Conservation (phyloP, 2,888 invertebrate genomes). For the Deladenus siricidicola region DNA sequence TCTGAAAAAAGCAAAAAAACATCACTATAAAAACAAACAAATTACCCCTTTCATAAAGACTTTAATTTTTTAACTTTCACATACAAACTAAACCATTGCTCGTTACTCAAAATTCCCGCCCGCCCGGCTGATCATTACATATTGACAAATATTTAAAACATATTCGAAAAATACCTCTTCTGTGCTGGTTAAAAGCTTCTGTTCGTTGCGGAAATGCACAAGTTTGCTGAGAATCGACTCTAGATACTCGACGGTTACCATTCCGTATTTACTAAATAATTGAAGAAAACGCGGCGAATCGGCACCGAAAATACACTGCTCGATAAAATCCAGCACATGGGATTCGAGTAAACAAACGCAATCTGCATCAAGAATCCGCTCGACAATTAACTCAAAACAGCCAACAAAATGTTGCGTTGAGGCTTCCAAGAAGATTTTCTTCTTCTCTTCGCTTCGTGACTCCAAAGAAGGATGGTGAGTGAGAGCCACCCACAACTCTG, state of each 20-base stretch:
- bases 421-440: conserved; percentile 7
- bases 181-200: neutral
- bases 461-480: neutral
- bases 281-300: too few species aligned
- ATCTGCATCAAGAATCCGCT: conserved; percentile 11
- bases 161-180: conserved; percentile 1
- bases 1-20: neutral
- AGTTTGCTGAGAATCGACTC: conserved; percentile 1
- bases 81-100: too few species aligned
- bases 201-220: conserved; percentile 2
- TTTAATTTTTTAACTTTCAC: too few species aligned
- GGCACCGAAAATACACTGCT: neutral
- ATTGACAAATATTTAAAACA: too few species aligned
- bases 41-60: too few species aligned
- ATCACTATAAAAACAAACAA: neutral
- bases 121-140: too few species aligned
- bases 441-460: conserved; percentile 7
- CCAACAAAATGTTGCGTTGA: conserved; percentile 12
- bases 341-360: conserved; percentile 9
- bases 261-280: too few species aligned
- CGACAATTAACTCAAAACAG: conserved; percentile 13
- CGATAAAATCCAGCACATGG: conserved; percentile 7
- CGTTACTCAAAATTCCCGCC: too few species aligned
- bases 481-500: conserved; percentile 9
- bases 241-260: neutral